Base-by-base conservation (phyloP, 1,140 invertebrate genomes). In the Stegodyphus dumicola region DNA sequence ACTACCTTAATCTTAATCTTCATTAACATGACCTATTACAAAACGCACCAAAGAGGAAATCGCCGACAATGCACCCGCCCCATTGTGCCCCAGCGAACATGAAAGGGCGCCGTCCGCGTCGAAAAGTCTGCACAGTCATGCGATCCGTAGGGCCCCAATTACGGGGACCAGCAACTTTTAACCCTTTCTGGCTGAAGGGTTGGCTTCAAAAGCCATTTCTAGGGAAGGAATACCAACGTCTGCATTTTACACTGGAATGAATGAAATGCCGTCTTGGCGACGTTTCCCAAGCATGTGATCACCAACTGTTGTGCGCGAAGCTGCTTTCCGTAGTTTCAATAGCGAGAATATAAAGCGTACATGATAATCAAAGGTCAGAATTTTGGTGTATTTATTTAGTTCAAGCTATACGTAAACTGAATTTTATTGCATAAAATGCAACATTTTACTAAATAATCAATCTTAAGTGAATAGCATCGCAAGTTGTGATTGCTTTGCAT, bases 111-210 rank as follows among this genome's bases (percentile, higher is more conserved):
- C 33, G 33, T 33, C 3, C 52, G 53, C 70, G 13, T 52, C 70
- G 70, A 73, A 73, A 52, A 73, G 70, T 73, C 49, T 73, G 56
- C 74, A 76, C 74, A 76, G 74, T 76, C 74, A 76, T 76, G 54
- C 74, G 56, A 64, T 48, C 74, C 18, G 71, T 76, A 76, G 33
- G 64, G 60, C 48, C 65, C 76, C 76, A 65, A 67, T 77, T 67
- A 67, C 49, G 33, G n/a, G 49, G 18, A 33, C 18, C 53, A 64
- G 54, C 60, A 33, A 77, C 60, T 77, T 77, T 77, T 67, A 77
- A 67, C 76, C 76, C 60, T 66, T 77, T 77, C 76, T 77, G 76
- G 49, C 65, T 65, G 76, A 77, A 15, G 56, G 65, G 56, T 48
- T 52, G 33, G 15, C 76, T 67, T 77, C 76, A 77, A 77, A 77